Evolutionary conservation across 2,797 vertebrate species (phyloP).

Genomic region (Ptychobarbus kaznakovi): DNA sequence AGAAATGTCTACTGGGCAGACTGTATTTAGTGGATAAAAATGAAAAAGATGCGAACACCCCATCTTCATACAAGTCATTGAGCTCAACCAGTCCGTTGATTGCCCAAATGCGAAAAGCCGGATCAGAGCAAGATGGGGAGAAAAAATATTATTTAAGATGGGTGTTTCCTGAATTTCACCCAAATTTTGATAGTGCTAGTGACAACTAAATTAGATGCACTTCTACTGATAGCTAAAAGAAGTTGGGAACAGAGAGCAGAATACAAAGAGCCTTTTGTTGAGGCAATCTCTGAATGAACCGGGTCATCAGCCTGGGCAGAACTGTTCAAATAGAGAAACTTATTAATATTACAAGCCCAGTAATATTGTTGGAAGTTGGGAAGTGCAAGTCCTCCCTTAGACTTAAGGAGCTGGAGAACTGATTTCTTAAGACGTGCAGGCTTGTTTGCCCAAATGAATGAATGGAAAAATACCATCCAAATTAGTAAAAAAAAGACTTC

Average conservation of each 20-base stretch:
- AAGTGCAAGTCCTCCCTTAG: background rate
- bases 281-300: too few species aligned
- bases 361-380: background rate
- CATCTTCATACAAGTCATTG: background rate
- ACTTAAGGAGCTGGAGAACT: background rate
- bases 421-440: background rate
- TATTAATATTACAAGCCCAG: background rate
- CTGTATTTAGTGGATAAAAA: too few species aligned
- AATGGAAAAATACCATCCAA: background rate
- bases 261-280: background rate
- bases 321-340: background rate
- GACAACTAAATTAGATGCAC: background rate
- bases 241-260: background rate
- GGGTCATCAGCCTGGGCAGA: background rate
- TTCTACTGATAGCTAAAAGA: background rate
- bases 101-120: background rate
- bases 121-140: background rate
- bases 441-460: conserved; percentile 31
- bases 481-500: conserved; percentile 20
- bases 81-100: background rate
- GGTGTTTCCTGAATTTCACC: background rate
- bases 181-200: background rate
- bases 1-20: too few species aligned
- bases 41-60: too few species aligned
- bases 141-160: background rate